Evolutionary conservation across 2,888 invertebrate species (phyloP), one percentile per base, ranked within the genome.

Genomic region (Sinodicranocentrus sp.): DNA sequence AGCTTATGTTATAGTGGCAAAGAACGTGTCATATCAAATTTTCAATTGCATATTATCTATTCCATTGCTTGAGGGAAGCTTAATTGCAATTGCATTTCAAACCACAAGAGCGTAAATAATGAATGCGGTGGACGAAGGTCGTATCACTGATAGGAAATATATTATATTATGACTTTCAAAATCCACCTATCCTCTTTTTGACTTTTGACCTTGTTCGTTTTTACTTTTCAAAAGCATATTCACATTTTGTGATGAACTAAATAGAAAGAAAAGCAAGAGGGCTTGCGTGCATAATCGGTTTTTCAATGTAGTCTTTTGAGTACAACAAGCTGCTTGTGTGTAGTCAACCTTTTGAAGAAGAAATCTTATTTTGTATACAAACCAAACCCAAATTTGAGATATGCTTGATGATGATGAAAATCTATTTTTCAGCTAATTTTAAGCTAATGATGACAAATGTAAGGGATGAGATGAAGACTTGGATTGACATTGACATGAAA

Each of bases 361-460:
- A n/a, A n/a, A n/a, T n/a, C n/a, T n/a, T n/a, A n/a, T n/a, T n/a
- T n/a, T n/a, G n/a, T n/a, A n/a, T n/a, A n/a, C n/a, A n/a, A n/a
- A n/a, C n/a, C n/a, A n/a, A n/a, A n/a, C n/a, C n/a, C n/a, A n/a
- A n/a, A n/a, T n/a, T n/a, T n/a, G n/a, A n/a, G n/a, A n/a, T n/a
- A 39, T 8, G 39, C 39, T 39, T 39, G 13, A 39, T 13, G 61
- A 61, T 61, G 65, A 65, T 65, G 26, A 57, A 68, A 44, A 68
- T 68, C 48, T 61, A 25, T 26, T 68, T 48, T 68, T 68, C 48
- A 33, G 19, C 25, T 39, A 21, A 67, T 44, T 44, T 26, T 57
- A 1, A 5, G 26, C 68, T 48, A 68, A 68, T 68, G 68, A 68
- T 68, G 68, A 48, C 23, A 68, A 68, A 68, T 48, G 68, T 48